These are phyloP conservation scores for Vireo altiloquus DNA, from an alignment of 2,113 vertebrate species.

Conservation along the genomic window DNA sequence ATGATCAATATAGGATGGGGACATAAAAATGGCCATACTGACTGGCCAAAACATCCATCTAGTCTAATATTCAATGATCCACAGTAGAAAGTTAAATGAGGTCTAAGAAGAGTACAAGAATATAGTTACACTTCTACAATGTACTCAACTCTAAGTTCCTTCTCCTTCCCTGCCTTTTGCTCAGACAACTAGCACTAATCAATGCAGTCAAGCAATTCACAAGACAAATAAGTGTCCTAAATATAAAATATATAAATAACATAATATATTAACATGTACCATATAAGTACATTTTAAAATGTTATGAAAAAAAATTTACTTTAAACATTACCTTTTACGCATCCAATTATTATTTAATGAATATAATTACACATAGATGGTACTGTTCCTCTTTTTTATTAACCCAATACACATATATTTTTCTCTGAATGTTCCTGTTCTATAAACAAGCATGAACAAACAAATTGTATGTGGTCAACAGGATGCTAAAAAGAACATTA, in stretches of 20 bases:
- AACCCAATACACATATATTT: not conserved
- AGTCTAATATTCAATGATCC: not conserved
- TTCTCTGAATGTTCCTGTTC: not conserved
- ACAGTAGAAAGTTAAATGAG: not conserved
- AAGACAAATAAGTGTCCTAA: not conserved
- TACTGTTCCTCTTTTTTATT: not conserved
- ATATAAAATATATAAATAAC: not conserved
- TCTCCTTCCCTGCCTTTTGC: not conserved
- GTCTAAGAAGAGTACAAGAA: not conserved
- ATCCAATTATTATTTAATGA: not conserved
- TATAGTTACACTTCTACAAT: not conserved
- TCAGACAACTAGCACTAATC: not conserved
- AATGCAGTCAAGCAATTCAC: not conserved
- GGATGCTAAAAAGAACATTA: not conserved
- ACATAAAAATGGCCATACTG: not conserved
- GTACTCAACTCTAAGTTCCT: not conserved
- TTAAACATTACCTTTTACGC: not conserved
- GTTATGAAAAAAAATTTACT: not conserved
- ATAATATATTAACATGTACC: not conserved
- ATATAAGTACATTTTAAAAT: not conserved
- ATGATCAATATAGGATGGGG: not conserved
- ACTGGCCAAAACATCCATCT: not conserved
- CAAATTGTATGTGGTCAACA: not conserved
- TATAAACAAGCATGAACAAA: not conserved
- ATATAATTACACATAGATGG: not conserved